Base-by-base conservation (phyloP, 1,140 invertebrate species). In the Armadillidium nasatum region DNA sequence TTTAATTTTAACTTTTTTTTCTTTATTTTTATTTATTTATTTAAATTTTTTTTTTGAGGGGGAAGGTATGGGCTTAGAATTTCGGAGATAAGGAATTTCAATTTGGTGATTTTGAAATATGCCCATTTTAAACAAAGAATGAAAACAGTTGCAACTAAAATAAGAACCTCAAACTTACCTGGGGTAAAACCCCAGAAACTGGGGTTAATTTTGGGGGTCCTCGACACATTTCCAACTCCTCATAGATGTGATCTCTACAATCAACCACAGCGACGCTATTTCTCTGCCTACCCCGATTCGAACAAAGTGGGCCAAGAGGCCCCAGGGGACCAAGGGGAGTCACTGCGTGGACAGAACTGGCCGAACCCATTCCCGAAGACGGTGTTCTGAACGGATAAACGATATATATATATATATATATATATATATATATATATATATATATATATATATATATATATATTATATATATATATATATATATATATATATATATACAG, bases 231-330 rank as follows among this genome's bases (percentile, higher is more conserved):
- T 81, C 79, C 44, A 81, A 74, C 21, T 81, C 79, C 69, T 81
- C 79, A 74, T 81, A 81, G 73, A 81, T 81, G 73, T 81, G 79
- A 22, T 81, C 79, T 33, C 79, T 60, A 21, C 77, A 81, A 66
- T 81, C 79, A n/a, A 81, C 79, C 44, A 81, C 79, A 15, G 79
- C 79, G 22, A 81, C 79, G 45, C 79, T 81, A 77, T 81, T 81
- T 70, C 79, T 71, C 69, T 81, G 79, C 7, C 79, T 72, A 10
- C 77, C 77, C 15, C 79, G 43, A 66, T 68, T 68, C 10, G 67
- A 73, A 2, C 15, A 33, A 21, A 81, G 75, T 6, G 46, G 46
- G 46, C 46, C 46, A 10, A 50, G 46, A 50, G 78, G 54, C 10
- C 78, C 78, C 44, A 79, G 68, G n/a, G n/a, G n/a, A n/a, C n/a